Evolutionary conservation across 2,888 invertebrate genomes (phyloP).

Genomic region (Andrena bicolor): DNA sequence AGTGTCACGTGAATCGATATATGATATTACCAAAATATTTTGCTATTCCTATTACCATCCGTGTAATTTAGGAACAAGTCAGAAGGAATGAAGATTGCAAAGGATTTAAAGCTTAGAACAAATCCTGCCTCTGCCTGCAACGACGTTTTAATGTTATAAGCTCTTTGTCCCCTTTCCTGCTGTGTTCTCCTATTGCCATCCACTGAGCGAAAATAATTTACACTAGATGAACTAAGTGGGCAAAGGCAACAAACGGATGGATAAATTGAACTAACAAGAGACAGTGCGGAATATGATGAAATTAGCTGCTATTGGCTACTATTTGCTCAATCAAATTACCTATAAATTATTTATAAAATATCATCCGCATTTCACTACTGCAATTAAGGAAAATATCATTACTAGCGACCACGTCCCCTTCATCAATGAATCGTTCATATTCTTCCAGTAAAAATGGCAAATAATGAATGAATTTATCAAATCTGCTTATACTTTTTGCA

Average conservation of each 20-base stretch:
- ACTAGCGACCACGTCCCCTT: too few species aligned
- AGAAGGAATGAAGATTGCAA: slow-evolving; percentile 27
- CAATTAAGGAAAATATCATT: too few species aligned
- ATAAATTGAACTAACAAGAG: slow-evolving; percentile 28
- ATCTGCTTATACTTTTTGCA: too few species aligned
- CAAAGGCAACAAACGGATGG: slow-evolving; percentile 24
- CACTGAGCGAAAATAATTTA: slow-evolving; percentile 51
- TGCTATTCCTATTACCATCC: neutral
- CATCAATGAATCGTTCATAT: too few species aligned
- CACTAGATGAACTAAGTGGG: slow-evolving; percentile 32
- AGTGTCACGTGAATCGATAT: neutral
- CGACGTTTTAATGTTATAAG: slow-evolving; percentile 56
- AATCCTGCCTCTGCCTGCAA: slow-evolving; percentile 35
- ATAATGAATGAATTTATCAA: too few species aligned
- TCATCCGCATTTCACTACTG: too few species aligned
- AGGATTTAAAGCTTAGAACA: slow-evolving; percentile 54
- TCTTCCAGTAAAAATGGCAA: too few species aligned
- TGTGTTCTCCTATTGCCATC: slow-evolving; percentile 35
- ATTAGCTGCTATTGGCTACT: slow-evolving; percentile 5
- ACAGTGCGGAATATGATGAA: neutral
- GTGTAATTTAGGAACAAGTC: slow-evolving; percentile 30
- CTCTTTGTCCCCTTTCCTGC: slow-evolving; percentile 46
- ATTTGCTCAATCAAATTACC: neutral
- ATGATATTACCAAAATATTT: neutral
- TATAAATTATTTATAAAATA: neutral